Conservation (phyloP, 1,140 invertebrate species). For the Leptinotarsa undecemlineata region DNA sequence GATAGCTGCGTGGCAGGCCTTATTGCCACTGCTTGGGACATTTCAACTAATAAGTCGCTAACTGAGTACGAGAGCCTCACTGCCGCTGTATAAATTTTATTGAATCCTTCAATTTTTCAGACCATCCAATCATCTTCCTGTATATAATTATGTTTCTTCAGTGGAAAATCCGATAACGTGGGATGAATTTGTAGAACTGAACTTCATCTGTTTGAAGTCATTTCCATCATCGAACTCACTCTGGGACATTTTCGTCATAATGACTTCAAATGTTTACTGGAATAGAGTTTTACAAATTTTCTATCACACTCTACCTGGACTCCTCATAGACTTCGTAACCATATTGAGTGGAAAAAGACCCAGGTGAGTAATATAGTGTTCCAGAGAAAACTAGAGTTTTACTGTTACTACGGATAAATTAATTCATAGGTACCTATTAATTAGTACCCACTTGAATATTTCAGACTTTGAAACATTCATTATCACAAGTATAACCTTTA, state of each 20-base stretch:
- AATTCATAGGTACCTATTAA: no score
- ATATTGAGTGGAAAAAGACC: conserved; percentile 63
- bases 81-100: no score
- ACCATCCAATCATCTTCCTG: conserved; percentile 57
- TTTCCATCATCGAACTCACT: conserved; percentile 62
- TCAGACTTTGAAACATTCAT: no score
- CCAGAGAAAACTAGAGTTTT: no score
- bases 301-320: conserved; percentile 64
- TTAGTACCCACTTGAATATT: no score
- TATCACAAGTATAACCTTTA: no score
- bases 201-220: conserved; percentile 56
- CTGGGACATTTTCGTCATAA: conserved; percentile 61
- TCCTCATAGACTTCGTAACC: conserved; percentile 61
- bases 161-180: conserved; percentile 70
- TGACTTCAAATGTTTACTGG: conserved; percentile 54
- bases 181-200: conserved; percentile 62
- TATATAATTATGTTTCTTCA: conserved; percentile 75
- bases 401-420: no score
- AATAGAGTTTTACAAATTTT: conserved; percentile 57
- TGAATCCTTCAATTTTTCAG: conserved; percentile 45
- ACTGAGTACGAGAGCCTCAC: neutral
- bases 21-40: conserved; percentile 71
- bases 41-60: conserved; percentile 53
- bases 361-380: conserved; percentile 53
- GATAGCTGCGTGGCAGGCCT: conserved; percentile 79